Evolutionary conservation across 2,888 invertebrate genomes (phyloP).

Genomic region (Timema podura): DNA sequence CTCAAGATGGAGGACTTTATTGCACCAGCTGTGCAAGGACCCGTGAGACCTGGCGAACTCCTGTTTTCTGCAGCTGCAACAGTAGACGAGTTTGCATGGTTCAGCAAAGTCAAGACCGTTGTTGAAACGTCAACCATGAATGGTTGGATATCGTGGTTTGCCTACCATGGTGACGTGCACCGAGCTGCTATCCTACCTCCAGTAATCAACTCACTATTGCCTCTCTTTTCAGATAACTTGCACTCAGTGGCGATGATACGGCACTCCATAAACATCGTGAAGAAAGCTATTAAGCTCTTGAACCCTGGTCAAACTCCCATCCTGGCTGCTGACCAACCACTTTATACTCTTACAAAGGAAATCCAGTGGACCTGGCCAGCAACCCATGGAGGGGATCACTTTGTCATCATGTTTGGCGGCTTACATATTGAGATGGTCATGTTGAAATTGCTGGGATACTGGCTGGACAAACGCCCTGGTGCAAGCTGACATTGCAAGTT

Average conservation of each 20-base stretch:
- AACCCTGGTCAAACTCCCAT: slow-evolving; percentile 15
- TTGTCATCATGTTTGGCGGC: slow-evolving; percentile 16
- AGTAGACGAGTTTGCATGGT: slow-evolving; percentile 1
- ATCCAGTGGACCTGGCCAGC: slow-evolving; percentile 15
- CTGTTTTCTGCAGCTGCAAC: slow-evolving; percentile 16
- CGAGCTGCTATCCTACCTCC: slow-evolving; percentile 5
- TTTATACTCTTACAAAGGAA: slow-evolving; percentile 10
- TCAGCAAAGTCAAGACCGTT: slow-evolving; percentile 12
- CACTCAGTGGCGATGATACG: slow-evolving; percentile 3
- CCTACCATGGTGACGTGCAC: slow-evolving; percentile 8
- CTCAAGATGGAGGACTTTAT: neutral
- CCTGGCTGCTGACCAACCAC: slow-evolving; percentile 14
- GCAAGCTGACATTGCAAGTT: slow-evolving; percentile 10
- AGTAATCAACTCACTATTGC: neutral
- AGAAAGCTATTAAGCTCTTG: neutral
- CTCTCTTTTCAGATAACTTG: slow-evolving; percentile 8
- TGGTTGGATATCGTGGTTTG: slow-evolving; percentile 15
- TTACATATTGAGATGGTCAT: slow-evolving; percentile 19
- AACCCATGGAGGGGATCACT: slow-evolving; percentile 14
- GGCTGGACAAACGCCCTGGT: slow-evolving; percentile 13
- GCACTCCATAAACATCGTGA: slow-evolving; percentile 17
- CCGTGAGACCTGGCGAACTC: slow-evolving; percentile 2
- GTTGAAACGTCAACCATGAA: neutral
- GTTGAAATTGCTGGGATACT: too few relatives aligned
- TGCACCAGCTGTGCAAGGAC: slow-evolving; percentile 1